Base-by-base conservation (phyloP, 2,888 invertebrate species). In the Eupithecia subumbrata region DNA sequence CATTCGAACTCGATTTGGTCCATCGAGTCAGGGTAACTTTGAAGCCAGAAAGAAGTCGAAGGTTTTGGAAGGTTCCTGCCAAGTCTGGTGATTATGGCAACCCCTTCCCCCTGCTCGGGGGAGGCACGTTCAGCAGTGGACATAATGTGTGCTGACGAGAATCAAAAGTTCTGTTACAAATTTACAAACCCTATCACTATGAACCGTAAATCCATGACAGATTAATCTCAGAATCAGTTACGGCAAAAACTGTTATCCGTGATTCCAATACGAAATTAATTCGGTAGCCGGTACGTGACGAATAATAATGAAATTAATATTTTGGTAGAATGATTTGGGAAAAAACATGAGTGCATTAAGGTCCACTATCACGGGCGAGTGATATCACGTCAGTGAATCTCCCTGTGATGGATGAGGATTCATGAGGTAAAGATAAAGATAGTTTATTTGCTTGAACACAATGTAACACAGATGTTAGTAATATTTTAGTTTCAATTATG, bases 291-390 rank as follows among this genome's bases (percentile, higher is more conserved):
- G 64, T 78, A 82, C 83, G 82, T 84, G 81, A 80, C 77, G 82
- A 84, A 83, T 79, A 14, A 5, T 60, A 22, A 76, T 72, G 69
- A 69, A 77, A 82, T 80, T 82, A 82, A 84, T 82, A 83, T 84
- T 83, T 81, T 82, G 84, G 79, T 80, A 83, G 84, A 87, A 84
- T 85, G 85, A 80, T 73, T 68, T 69, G 67, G 68, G 77, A 81
- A 79, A 81, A 85, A 84, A 85, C 82, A 80, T 34, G 22, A 56
- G 25, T 22, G 56, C 14, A 22, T 22, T 25, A 1, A 12, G 22
- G 56, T 5, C 52, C 22, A 52, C 9, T 52, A 56, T 5, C 11
- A 56, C 11, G 56, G 22, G 11, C 22, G 22, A 22, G 22, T 11
- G 56, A n/a, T n/a, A n/a, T 22, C 11, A 11, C 56, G 56, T 22